Base-by-base conservation (phyloP, 2,797 vertebrate species). In the Helicolenus hilgendorfi region DNA sequence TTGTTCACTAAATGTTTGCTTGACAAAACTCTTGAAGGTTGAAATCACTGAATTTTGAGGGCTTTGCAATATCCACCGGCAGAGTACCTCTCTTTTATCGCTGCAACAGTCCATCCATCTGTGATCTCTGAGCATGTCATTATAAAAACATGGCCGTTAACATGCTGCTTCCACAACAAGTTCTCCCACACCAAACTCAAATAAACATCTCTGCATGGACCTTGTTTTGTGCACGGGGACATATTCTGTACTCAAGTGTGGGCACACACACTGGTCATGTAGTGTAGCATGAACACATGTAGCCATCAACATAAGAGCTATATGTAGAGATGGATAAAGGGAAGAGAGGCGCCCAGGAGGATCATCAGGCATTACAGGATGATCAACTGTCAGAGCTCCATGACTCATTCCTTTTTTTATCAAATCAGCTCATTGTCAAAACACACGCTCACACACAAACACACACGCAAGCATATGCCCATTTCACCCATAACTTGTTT, bases 321-420 rank as follows among this genome's bases (percentile, higher is more conserved):
- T 31, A 75, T 53, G 68, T 11, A 67, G 63, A 62, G 33, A 41
- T 6, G n/a, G 5, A 73, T 41, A 76, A 41, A 38, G 64, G 7
- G 71, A 36, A 45, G 22, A 38, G 53, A 53, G 68, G 62, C 20
- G 18, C 60, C 70, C 15, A 11, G 18, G 53, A 60, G 68, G 73
- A 73, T 80, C 63, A 83, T 84, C 45, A 72, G 63, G 67, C 59
- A 60, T 83, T 83, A 78, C 53, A 69, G 68, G 45, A 62, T 58
- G 60, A 81, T 88, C 76, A 81, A 82, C 80, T 72, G 75, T 84
- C 85, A 81, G 4, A 72, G 5, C 18, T 41, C 20, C 56, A 76
- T 88, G 86, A 90, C 79, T 89, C 83, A 87, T 72, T 70, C 8
- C 41, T 76, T 80, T 78, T 84, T 84, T 79, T 65, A 79, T 18